Conservation (phyloP, 2,888 invertebrate species). For the Aleiodes leptofemur region DNA sequence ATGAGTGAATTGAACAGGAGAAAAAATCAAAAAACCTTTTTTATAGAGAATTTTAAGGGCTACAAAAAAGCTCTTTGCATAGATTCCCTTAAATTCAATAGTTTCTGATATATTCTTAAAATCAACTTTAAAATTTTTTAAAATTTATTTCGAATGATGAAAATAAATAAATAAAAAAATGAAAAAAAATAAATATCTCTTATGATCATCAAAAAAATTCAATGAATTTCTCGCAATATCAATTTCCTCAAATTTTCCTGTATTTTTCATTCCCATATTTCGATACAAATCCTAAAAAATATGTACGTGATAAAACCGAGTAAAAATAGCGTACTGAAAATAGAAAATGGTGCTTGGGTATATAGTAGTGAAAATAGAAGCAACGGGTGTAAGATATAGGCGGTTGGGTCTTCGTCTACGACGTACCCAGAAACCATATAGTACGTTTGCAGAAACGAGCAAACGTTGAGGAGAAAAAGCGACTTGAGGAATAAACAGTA, state of each 20-base stretch:
- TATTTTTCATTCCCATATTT: conserved; percentile 1
- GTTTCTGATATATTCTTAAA: too few relatives aligned
- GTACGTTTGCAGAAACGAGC: conserved; percentile 10
- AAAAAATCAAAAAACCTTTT: too few relatives aligned
- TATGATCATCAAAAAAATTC: too few relatives aligned
- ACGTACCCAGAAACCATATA: conserved; percentile 9
- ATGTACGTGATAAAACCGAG: conserved; percentile 19
- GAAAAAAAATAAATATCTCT: too few relatives aligned
- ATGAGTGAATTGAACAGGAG: too few relatives aligned
- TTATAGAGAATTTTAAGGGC: too few relatives aligned
- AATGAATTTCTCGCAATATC: too few relatives aligned
- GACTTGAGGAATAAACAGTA: conserved; percentile 2
- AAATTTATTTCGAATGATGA: too few relatives aligned
- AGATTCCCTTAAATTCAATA: too few relatives aligned
- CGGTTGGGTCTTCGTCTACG: conserved; percentile 25
- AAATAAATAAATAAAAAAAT: too few relatives aligned
- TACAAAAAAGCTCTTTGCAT: too few relatives aligned
- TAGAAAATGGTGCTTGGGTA: conserved; percentile 9
- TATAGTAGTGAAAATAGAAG: conserved; percentile 17
- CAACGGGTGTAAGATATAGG: conserved; percentile 28
- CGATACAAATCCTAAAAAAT: conserved; percentile 20
- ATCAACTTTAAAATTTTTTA: too few relatives aligned
- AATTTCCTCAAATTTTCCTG: not conserved
- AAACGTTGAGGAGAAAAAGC: not conserved
- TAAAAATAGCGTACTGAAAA: conserved; percentile 13